Evolutionary conservation across 2,113 vertebrate species (phyloP), one percentile per base, ranked within the genome.

Genomic region (Heptranchias perlo): DNA sequence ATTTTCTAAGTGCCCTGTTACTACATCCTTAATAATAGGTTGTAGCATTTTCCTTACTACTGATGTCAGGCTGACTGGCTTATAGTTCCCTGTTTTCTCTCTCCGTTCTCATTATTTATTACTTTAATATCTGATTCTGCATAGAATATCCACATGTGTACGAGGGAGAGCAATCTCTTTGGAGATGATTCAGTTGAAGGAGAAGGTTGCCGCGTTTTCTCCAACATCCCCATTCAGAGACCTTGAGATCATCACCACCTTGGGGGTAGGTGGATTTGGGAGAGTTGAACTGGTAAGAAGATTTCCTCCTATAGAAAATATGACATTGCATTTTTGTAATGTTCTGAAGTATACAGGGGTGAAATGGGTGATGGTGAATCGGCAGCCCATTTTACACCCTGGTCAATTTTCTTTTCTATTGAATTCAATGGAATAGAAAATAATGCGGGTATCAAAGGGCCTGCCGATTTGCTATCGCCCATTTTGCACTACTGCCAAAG

Each of bases 211-310:
- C 0, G 76, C 1, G 49, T 97, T 97, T 73, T 91, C 97, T 5
- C 47, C 97, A 1, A 96, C 97, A 82, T 96, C 96, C 5, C 97
- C 97, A n/a, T 98, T 98, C 62, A 97, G 97, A 69, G 97, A 97
- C 96, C 97, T 98, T 94, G 97, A 98, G 52, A 96, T 97, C 54
- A 94, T 98, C 0, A 96, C 98, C 4, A 98, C 98, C 0, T 97
- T 98, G 10, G 98, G 98, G 7, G 97, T 98, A 0, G 98, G 98
- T 2, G 98, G 98, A 1, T 98, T 98, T 62, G 98, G 98, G 49
- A 97, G 98, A 18, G 98, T 98, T 1, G 97, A 98, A 94, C 96
- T 98, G 97, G 98, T 98, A 96, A 97, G 97, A 58, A 87, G 14
- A 47, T 64, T 93, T 93, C 11, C 35, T 35, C 89, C 21, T 18